Evolutionary conservation across 2,797 vertebrate genomes (phyloP).

Genomic region (Eulemur rubriventer): DNA sequence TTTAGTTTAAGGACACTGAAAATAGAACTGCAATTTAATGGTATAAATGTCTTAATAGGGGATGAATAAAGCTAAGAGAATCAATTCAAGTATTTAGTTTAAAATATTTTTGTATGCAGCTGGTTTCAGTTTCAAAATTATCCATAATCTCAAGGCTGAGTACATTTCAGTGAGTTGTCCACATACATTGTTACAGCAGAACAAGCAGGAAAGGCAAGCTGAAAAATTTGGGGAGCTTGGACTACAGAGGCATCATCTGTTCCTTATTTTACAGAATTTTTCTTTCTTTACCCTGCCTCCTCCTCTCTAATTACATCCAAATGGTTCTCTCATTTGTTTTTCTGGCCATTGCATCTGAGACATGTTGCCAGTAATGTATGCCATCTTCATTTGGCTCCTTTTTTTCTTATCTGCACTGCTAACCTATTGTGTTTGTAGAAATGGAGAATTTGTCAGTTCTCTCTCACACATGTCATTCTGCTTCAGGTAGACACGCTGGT

Average conservation of each 20-base stretch:
- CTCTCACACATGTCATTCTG: neutral
- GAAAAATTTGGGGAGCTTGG: neutral
- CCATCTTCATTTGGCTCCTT: constrained; percentile 36
- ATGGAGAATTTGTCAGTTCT: neutral
- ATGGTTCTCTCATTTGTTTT: constrained; percentile 60
- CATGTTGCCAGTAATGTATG: neutral
- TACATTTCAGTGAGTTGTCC: constrained; percentile 26
- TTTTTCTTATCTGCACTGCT: neutral
- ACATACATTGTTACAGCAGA: constrained; percentile 1
- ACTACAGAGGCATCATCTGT: constrained; percentile 53
- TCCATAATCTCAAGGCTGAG: constrained; percentile 61
- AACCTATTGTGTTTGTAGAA: constrained; percentile 31
- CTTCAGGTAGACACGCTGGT: neutral
- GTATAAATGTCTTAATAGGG: constrained; percentile 38
- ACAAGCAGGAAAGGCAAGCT: constrained; percentile 10
- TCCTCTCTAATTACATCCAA: constrained; percentile 69
- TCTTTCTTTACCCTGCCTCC: constrained; percentile 60
- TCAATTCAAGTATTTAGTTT: constrained; percentile 42
- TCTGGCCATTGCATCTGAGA: constrained; percentile 32
- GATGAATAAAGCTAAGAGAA: constrained; percentile 39
- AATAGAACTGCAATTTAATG: constrained; percentile 21
- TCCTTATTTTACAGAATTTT: constrained; percentile 59
- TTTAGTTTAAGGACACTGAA: constrained; percentile 48
- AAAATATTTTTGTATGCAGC: constrained; percentile 52
- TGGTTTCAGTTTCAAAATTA: constrained; percentile 69